Evolutionary conservation across 2,113 vertebrate species (phyloP).

Genomic region (Urocitellus parryii): DNA sequence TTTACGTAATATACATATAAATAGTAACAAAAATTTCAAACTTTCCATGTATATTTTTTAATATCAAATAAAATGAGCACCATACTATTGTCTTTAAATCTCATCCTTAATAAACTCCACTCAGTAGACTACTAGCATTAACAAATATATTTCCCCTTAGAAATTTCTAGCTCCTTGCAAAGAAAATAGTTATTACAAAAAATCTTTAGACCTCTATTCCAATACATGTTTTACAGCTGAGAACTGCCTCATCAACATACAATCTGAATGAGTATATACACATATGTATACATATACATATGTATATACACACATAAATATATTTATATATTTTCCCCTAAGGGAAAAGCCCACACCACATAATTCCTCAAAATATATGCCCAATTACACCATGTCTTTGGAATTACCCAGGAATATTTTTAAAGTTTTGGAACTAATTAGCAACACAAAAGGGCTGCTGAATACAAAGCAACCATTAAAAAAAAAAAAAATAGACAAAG

Average conservation of each 20-base stretch:
- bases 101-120: background rate
- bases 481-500: constrained; percentile 86
- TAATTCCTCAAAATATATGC: constrained; percentile 37
- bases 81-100: background rate
- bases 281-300: too few relatives aligned
- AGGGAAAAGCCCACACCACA: constrained; percentile 44
- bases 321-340: too few relatives aligned
- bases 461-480: constrained; percentile 23
- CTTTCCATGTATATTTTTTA: background rate
- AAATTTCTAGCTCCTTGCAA: constrained; percentile 42
- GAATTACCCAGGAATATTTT: constrained; percentile 34
- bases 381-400: constrained; percentile 47
- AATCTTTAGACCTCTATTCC: constrained; percentile 29
- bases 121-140: background rate
- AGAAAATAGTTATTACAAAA: background rate
- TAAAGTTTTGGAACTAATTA: background rate
- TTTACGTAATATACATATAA: background rate
- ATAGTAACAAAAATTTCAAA: background rate
- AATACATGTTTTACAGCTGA: background rate
- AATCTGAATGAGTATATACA: background rate
- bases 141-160: background rate
- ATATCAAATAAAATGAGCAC: background rate
- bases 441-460: background rate
- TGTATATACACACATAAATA: too few relatives aligned
- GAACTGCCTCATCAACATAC: constrained; percentile 32